These are phyloP conservation scores for Stegophylla sp. DNA, from an alignment of 2,888 invertebrate genomes.

Conservation along the genomic window DNA sequence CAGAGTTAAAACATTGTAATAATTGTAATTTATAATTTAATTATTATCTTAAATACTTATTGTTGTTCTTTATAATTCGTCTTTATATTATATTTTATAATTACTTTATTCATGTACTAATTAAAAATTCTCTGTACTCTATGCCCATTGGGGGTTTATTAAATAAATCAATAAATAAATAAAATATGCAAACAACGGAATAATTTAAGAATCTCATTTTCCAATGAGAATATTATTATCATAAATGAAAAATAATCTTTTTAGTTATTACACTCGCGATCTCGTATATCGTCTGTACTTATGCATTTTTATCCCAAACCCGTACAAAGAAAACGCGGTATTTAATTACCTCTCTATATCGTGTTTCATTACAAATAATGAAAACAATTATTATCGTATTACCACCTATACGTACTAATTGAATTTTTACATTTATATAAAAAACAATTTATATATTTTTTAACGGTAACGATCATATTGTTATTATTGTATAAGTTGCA, in stretches of 20 bases:
- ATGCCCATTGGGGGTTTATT: too few species aligned
- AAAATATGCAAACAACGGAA: background rate
- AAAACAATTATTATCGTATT: conserved; percentile 4
- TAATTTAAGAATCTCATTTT: background rate
- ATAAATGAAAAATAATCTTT: background rate
- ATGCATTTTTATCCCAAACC: background rate
- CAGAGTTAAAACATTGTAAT: too few species aligned
- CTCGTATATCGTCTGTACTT: too few species aligned
- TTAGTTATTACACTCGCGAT: too few species aligned
- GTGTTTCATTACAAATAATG: background rate
- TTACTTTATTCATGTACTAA: too few species aligned
- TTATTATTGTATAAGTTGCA: background rate
- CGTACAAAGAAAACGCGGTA: background rate
- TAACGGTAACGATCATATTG: background rate
- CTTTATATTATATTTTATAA: too few species aligned
- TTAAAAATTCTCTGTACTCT: too few species aligned
- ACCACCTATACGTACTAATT: background rate
- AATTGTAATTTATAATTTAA: too few species aligned
- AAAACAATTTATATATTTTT: background rate
- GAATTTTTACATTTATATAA: background rate
- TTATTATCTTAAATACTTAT: too few species aligned
- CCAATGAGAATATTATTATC: background rate
- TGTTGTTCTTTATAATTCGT: too few species aligned
- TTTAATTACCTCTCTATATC: background rate
- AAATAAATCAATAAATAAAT: background rate